A percentile compares a stretch with the other conserved stretches of the same genome.
Evolutionary conservation across 2,797 vertebrate species (phyloP).

Genomic region (Lophius americanus): DNA sequence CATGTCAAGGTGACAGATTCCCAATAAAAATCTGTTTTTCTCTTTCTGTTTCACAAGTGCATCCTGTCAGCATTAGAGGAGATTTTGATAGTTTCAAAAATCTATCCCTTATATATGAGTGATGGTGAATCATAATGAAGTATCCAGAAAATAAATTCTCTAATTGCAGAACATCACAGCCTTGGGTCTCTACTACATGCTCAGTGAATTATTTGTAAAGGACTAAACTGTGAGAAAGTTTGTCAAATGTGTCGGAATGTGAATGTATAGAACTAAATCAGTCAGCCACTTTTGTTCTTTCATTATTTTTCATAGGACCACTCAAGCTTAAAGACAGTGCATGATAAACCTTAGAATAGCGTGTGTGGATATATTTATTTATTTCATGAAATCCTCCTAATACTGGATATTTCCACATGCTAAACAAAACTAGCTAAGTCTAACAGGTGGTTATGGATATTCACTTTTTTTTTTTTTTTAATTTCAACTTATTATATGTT

Average conservation of each 20-base stretch:
- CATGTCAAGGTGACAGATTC: conserved; percentile 52
- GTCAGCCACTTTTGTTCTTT: background rate
- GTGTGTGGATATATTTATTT: background rate
- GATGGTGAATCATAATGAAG: conserved; percentile 18
- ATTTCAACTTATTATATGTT: no score
- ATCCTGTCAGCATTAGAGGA: conserved; percentile 29
- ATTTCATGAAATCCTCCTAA: background rate
- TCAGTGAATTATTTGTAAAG: conserved; percentile 28
- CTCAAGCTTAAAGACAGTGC: no score
- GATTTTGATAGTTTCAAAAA: conserved; percentile 37
- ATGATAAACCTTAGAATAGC: background rate
- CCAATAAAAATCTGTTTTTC: conserved; percentile 42
- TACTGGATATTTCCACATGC: background rate
- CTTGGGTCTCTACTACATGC: conserved; percentile 9
- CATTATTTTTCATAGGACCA: background rate
- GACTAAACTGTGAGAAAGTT: no score
- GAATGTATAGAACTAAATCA: no score
- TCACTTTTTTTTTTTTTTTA: background rate
- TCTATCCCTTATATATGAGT: conserved; percentile 10
- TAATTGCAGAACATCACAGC: conserved; percentile 11
- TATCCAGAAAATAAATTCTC: conserved; percentile 1
- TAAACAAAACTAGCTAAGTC: conserved; percentile 8
- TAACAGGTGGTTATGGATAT: conserved; percentile 7
- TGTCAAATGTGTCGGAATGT: no score
- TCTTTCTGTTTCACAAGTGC: conserved; percentile 43